Percentiles rank a stretch among this genome's conserved stretches.
These are phyloP conservation scores for Pipistrellus pipistrellus DNA, from an alignment of 2,797 vertebrate species.

Conservation along the genomic window DNA sequence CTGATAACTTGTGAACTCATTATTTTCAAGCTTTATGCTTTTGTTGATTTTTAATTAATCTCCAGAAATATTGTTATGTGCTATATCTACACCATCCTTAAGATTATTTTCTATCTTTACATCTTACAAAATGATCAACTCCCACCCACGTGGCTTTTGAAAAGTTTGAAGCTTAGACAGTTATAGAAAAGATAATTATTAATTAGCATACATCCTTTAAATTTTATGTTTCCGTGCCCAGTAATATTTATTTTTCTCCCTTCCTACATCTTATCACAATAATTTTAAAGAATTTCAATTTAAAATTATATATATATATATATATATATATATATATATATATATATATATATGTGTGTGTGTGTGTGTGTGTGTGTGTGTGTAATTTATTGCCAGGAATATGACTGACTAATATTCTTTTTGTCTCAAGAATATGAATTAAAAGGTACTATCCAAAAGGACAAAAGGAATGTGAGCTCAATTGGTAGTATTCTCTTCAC, in stretches of 20 bases:
- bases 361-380: no score
- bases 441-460: not conserved
- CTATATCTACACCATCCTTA: not conserved
- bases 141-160: not conserved
- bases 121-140: not conserved
- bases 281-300: not conserved
- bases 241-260: not conserved
- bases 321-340: not conserved
- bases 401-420: not conserved
- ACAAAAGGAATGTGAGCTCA: not conserved
- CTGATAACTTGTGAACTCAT: slow-evolving; percentile 37
- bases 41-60: slow-evolving; percentile 43
- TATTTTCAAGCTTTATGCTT: slow-evolving; percentile 29
- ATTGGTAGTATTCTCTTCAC: not conserved
- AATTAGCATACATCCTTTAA: not conserved
- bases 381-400: not conserved
- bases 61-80: not conserved
- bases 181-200: not conserved
- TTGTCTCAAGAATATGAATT: not conserved
- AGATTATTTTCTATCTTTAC: not conserved
- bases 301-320: not conserved
- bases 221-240: not conserved
- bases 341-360: not conserved
- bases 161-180: not conserved
- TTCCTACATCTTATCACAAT: not conserved